These are phyloP conservation scores for Hydractinia symbiolongicarpus DNA, from an alignment of 30 jellyfish, hydroid and myxozoan species.

Conservation along the genomic window DNA sequence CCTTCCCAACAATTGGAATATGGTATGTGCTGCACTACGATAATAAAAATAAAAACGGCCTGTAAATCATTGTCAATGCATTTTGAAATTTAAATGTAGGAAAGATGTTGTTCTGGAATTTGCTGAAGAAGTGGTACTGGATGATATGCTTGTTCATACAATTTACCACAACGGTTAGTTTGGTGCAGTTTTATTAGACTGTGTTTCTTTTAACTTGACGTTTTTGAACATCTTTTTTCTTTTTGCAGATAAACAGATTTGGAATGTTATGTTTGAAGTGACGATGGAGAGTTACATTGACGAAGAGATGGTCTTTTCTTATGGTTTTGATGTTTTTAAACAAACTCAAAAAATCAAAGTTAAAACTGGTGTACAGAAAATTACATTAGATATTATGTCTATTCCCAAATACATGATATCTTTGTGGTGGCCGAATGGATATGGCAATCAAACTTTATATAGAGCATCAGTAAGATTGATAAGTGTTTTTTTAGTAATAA, in stretches of 20 bases:
- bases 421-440: conserved; percentile 93
- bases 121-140: background rate
- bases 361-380: background rate
- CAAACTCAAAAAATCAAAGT: background rate
- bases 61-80: too few relatives aligned
- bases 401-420: conserved; percentile 1
- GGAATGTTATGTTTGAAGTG: conserved; percentile 26
- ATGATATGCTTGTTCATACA: background rate
- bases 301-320: background rate
- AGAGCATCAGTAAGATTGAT: conserved; percentile 33
- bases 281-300: background rate
- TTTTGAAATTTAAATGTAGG: background rate
- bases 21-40: conserved; percentile 12
- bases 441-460: conserved; percentile 59
- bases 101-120: conserved; percentile 7
- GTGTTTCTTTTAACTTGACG: background rate
- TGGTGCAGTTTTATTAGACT: background rate
- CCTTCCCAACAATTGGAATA: conserved; percentile 39
- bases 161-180: background rate
- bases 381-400: background rate
- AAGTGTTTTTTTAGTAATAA: too few relatives aligned
- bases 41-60: too few relatives aligned
- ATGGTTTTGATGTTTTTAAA: conserved; percentile 10
- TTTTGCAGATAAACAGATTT: background rate
- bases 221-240: too few relatives aligned